Percentiles rank a stretch among this genome's conserved stretches.
Conservation (phyloP, 2,797 vertebrate species). For the Cirrhinus molitorella region DNA sequence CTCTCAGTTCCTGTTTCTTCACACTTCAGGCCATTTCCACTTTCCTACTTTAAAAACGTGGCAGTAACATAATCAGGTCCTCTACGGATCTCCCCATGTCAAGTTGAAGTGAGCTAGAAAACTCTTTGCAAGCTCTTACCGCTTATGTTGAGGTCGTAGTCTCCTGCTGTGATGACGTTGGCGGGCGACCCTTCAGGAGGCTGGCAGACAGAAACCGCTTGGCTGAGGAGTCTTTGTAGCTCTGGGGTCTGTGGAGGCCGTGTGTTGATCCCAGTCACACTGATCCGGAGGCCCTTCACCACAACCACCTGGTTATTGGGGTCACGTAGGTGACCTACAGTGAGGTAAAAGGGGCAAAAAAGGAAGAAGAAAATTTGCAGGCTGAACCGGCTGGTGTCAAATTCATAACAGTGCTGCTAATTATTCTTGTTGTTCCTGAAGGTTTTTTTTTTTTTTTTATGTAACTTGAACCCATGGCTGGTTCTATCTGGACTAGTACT, state of each 20-base stretch:
- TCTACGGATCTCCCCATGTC: not conserved
- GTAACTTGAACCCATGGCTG: too few relatives aligned
- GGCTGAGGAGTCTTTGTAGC: slow-evolving; percentile 78
- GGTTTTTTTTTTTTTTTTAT: not conserved
- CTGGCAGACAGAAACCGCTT: slow-evolving; percentile 91
- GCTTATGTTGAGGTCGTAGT: slow-evolving; percentile 95
- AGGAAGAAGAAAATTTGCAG: not conserved
- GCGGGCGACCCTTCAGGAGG: slow-evolving; percentile 88
- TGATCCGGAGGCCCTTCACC: slow-evolving; percentile 95
- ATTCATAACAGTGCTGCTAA: not conserved
- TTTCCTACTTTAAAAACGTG: not conserved
- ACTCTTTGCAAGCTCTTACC: slow-evolving; percentile 79
- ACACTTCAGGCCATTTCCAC: not conserved
- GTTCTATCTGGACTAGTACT: not conserved
- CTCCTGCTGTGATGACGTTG: slow-evolving; percentile 90
- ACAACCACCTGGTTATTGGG: slow-evolving; percentile 95
- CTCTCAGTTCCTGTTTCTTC: not conserved
- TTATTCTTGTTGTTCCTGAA: not conserved
- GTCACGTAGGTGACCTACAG: slow-evolving; percentile 93
- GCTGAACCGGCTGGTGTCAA: not conserved
- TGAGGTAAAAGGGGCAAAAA: not conserved
- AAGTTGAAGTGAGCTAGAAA: not conserved
- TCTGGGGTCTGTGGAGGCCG: slow-evolving; percentile 77
- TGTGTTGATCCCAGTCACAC: slow-evolving; percentile 89
- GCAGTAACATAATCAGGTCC: not conserved